Evolutionary conservation across 2,113 vertebrate species (phyloP), one percentile per base, ranked within the genome.

Genomic region (Rhea americana): DNA sequence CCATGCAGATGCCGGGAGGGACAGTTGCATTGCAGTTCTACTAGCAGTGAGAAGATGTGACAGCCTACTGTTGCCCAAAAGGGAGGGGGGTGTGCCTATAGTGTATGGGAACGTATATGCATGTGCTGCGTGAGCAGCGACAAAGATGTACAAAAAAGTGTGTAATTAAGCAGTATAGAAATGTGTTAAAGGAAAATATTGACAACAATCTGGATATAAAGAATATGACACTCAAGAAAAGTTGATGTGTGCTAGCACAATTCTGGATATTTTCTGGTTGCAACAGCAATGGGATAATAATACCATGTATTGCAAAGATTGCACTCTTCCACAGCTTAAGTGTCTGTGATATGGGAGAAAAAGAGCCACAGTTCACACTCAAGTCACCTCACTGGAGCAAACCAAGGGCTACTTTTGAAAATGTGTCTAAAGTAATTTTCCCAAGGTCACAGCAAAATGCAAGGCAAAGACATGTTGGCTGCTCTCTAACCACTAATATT

Each of bases 321-420:
- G 30, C 81, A 66, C 58, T 18, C 92, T 59, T 59, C 59, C 73
- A 89, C 75, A 85, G 89, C 79, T 85, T 91, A 94, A 53, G 22
- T 70, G 82, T 84, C 81, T 61, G 58, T 12, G 15, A 6, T 4
- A 20, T 25, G 32, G 20, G 48, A 84, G 20, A 78, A 72, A 74
- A 82, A 28, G 43, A 81, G 48, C 58, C 61, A 39, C 51, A 28
- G 43, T 25, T 84, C 39, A 37, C 58, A 58, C 85, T 35, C 48
- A 53, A 58, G 22, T 74, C 59, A 77, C n/a, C 55, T 74, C 56
- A 51, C 50, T 22, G 24, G 28, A 66, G 71, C 45, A 82, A 87
- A 82, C 7, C 11, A 43, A 72, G 37, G 78, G n/a, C 4, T 6
- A 2, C 47, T 78, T 87, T 37, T 26, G 32, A 66, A 93, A 90